Conservation (phyloP, 2,888 invertebrate species). For the Agriotes lineatus region DNA sequence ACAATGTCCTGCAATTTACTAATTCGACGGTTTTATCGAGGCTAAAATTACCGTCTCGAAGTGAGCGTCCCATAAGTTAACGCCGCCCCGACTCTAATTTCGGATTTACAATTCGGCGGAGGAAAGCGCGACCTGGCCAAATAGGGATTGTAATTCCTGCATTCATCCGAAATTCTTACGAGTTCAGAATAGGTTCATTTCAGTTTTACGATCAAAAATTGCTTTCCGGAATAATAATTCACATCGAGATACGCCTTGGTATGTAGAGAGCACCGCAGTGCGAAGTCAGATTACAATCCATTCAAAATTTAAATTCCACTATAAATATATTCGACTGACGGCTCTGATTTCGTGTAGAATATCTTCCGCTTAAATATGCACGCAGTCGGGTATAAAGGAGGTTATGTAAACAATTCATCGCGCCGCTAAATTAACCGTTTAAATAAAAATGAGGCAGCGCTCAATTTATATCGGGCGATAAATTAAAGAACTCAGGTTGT, state of each 20-base stretch:
- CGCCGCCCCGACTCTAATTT: background rate
- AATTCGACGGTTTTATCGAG: background rate
- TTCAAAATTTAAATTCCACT: constrained; percentile 38
- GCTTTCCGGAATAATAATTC: constrained; percentile 41
- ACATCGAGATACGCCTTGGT: constrained; percentile 39
- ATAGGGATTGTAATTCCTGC: constrained; percentile 18
- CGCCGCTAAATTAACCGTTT: constrained; percentile 16
- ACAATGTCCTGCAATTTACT: background rate
- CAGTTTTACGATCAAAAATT: constrained; percentile 42
- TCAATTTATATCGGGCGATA: background rate
- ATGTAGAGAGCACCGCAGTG: constrained; percentile 37
- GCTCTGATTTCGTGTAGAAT: constrained; percentile 28
- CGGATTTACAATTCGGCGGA: background rate
- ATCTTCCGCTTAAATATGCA: constrained; percentile 31
- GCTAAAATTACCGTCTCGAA: background rate
- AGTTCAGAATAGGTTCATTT: constrained; percentile 35
- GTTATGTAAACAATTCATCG: constrained; percentile 27
- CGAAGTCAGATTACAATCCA: constrained; percentile 39
- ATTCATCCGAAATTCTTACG: constrained; percentile 27
- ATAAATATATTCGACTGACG: constrained; percentile 34
- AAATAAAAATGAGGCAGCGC: background rate
- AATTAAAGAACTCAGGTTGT: background rate
- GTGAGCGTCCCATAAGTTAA: no score
- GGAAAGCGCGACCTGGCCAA: background rate
- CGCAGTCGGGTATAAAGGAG: constrained; percentile 17